Evolutionary conservation across 2,113 vertebrate species (phyloP), one percentile per base, ranked within the genome.

Genomic region (Chaetodon auriga): DNA sequence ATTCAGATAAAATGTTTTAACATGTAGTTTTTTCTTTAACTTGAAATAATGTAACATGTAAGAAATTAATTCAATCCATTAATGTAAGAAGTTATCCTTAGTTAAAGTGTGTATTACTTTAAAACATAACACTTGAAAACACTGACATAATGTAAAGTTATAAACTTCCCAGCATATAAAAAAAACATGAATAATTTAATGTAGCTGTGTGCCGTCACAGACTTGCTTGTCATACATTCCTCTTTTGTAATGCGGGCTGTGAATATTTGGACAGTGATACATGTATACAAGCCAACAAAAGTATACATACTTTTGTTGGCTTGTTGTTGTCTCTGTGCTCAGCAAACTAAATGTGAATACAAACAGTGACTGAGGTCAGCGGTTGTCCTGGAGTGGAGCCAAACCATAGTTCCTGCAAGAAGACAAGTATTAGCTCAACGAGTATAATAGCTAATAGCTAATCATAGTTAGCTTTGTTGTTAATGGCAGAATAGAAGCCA

Each of bases 361-460:
- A 75, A 84, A 73, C 68, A 53, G 35, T 38, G 45, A 70, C 72
- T 30, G 57, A 74, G 84, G 88, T 84, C 60, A 72, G 48, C 43
- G n/a, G 15, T 51, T 41, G 6, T 63, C 48, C 54, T 62, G 71
- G 66, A 61, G 9, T 11, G 18, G 6, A 16, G 45, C 75, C 78
- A 82, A 66, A 48, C 68, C 70, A 82, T 36, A 36, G 36, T 54
- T 73, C 36, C 84, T 84, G 66, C 66, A 12, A 12, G 10, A 82
- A 45, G 45, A 76, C 70, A 72, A 75, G 84, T 78, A 84, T 89
- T 72, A 62, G 36, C 35, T 41, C 25, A 58, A 51, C 57, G 41
- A 64, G 11, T 48, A 13, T 25, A 80, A 51, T 7, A 41, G n/a
- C 30, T 30, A 30, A 30, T 30, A 25, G 36, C 11, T 70, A 49